phyloP scores from a whole-genome alignment of 2,113 vertebrate genomes.

The Hyla sarda region DNA sequence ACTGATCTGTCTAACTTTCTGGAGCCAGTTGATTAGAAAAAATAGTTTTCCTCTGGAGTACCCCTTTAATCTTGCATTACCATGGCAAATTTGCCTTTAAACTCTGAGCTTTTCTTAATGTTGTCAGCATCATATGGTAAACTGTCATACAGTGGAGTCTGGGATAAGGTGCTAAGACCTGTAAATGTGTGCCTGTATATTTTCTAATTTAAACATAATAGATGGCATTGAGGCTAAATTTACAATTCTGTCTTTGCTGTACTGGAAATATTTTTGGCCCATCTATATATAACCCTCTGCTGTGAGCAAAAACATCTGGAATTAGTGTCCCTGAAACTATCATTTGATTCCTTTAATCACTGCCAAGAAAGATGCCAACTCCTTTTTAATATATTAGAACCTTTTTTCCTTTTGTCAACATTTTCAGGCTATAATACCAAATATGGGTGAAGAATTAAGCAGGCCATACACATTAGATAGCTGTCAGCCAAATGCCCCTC shows the following conservation, averaged over 20 bases:
- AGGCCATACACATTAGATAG: too few relatives aligned
- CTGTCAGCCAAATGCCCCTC: too few relatives aligned
- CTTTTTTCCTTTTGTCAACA: neutral
- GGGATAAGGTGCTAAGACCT: neutral
- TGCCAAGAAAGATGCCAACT: constrained; percentile 32
- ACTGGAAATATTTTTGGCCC: constrained; percentile 6
- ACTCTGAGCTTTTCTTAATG: too few relatives aligned
- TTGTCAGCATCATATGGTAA: neutral
- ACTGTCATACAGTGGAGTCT: neutral
- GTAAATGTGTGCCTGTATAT: neutral
- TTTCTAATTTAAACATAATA: neutral
- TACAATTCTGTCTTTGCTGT: neutral
- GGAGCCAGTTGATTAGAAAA: too few relatives aligned
- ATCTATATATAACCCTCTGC: constrained; percentile 30
- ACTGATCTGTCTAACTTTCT: too few relatives aligned
- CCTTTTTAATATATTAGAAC: neutral
- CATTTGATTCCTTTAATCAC: constrained; percentile 6
- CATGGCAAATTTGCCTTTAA: too few relatives aligned
- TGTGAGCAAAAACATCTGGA: constrained; percentile 41
- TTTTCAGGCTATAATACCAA: constrained; percentile 9
- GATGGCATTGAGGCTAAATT: neutral
- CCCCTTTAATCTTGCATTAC: too few relatives aligned
- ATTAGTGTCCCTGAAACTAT: neutral
- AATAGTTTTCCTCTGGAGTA: too few relatives aligned
- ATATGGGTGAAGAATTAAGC: neutral